These are phyloP conservation scores for Megaleporinus macrocephalus DNA, from an alignment of 2,113 vertebrate genomes.

Conservation along the genomic window DNA sequence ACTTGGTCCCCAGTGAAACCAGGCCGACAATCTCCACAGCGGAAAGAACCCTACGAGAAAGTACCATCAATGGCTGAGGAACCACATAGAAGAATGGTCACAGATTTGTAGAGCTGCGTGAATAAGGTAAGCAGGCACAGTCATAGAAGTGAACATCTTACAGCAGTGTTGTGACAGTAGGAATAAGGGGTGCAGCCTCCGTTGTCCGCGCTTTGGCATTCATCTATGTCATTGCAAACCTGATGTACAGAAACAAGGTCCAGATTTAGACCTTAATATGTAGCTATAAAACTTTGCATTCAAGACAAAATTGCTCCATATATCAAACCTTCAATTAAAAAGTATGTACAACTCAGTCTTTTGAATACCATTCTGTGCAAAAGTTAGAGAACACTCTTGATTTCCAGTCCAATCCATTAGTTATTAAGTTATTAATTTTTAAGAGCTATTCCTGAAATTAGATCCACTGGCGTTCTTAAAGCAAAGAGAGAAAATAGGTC, in stretches of 20 bases:
- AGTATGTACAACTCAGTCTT: neutral
- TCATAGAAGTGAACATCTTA: conserved; percentile 66
- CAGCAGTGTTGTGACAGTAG: conserved; percentile 89
- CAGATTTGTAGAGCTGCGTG: neutral
- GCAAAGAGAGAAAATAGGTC: too few relatives aligned
- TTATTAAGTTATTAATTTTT: too few relatives aligned
- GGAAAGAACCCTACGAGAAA: conserved; percentile 86
- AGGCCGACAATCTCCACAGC: conserved; percentile 86
- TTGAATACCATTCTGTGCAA: too few relatives aligned
- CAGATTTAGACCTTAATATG: too few relatives aligned
- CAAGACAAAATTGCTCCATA: too few relatives aligned
- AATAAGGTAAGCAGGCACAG: neutral
- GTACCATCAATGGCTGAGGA: neutral
- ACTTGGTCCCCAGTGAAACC: conserved; percentile 89
- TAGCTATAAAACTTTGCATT: too few relatives aligned
- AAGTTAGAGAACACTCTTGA: too few relatives aligned
- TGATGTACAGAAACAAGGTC: conserved; percentile 48
- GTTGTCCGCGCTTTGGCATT: conserved; percentile 83
- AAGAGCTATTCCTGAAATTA: too few relatives aligned
- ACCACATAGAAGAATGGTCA: neutral
- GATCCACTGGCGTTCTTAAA: too few relatives aligned
- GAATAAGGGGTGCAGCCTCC: conserved; percentile 90
- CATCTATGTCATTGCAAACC: conserved; percentile 87
- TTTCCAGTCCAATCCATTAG: too few relatives aligned
- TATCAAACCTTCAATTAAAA: too few relatives aligned